phyloP scores from a whole-genome alignment of 2,888 invertebrate species.

The Amphipyra berbera region DNA sequence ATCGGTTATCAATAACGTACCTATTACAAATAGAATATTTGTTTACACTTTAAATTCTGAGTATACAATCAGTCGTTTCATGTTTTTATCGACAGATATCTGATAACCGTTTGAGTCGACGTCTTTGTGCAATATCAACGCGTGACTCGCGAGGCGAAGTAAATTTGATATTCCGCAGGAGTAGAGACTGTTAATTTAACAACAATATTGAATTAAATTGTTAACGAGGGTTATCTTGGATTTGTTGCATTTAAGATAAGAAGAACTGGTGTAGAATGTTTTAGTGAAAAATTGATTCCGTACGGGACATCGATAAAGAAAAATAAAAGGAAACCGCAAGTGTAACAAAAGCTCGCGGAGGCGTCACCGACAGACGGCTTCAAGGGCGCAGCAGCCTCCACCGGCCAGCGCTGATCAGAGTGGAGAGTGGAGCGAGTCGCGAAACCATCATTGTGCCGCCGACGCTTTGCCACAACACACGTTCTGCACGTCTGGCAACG shows the following conservation, averaged over 20 bases:
- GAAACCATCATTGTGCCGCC: constrained; percentile 71
- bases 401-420: constrained; percentile 64
- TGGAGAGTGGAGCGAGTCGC: constrained; percentile 45
- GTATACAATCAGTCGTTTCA: constrained; percentile 74
- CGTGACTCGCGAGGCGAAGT: constrained; percentile 29
- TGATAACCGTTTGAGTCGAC: constrained; percentile 72
- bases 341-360: constrained; percentile 49
- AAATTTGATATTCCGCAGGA: constrained; percentile 6
- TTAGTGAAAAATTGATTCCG: neutral
- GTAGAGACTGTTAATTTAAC: neutral
- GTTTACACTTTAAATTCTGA: constrained; percentile 68
- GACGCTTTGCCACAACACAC: constrained; percentile 73
- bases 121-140: constrained; percentile 67
- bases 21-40: constrained; percentile 50
- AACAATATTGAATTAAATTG: constrained; percentile 6
- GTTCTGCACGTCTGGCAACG: constrained; percentile 60
- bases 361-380: constrained; percentile 56
- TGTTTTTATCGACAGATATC: constrained; percentile 70
- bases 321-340: constrained; percentile 38
- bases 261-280: constrained; percentile 3
- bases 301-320: neutral
- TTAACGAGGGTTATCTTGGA: neutral
- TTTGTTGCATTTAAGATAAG: constrained; percentile 4
- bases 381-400: constrained; percentile 84
- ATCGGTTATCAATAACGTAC: constrained; percentile 32